phyloP scores from a whole-genome alignment of 35 echinoderm and acorn worm genomes.

The Lytechinus variegatus region DNA sequence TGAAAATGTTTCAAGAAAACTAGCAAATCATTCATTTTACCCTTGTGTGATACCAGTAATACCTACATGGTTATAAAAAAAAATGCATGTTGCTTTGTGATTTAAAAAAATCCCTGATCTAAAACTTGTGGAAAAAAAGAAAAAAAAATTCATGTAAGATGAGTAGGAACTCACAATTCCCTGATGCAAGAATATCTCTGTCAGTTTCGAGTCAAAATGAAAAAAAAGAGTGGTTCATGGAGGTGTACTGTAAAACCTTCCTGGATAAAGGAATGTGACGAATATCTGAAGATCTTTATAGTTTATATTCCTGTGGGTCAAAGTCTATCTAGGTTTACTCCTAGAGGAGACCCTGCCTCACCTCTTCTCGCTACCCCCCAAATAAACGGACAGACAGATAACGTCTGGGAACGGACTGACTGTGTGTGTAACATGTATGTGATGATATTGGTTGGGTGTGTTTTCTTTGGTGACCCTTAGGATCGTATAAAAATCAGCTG shows the following conservation, averaged over 20 bases:
- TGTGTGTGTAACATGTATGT: not conserved
- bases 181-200: too few relatives aligned
- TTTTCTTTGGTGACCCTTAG: conserved; percentile 31
- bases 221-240: not conserved
- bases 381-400: not conserved
- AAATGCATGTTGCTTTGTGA: too few relatives aligned
- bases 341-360: not conserved
- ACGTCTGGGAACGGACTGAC: not conserved
- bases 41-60: too few relatives aligned
- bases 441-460: conserved; percentile 35
- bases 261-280: not conserved
- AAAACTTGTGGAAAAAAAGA: too few relatives aligned
- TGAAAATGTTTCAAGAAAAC: too few relatives aligned
- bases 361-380: not conserved
- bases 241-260: not conserved
- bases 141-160: too few relatives aligned
- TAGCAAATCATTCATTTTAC: too few relatives aligned
- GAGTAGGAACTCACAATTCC: too few relatives aligned
- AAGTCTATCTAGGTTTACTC: not conserved
- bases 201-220: not conserved
- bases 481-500: conserved; percentile 40
- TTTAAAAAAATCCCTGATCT: too few relatives aligned
- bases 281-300: not conserved
- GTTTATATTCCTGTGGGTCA: not conserved
- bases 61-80: too few relatives aligned